These are phyloP conservation scores for Eumacrocentrus americanus DNA, from an alignment of 2,888 invertebrate species.

Conservation along the genomic window DNA sequence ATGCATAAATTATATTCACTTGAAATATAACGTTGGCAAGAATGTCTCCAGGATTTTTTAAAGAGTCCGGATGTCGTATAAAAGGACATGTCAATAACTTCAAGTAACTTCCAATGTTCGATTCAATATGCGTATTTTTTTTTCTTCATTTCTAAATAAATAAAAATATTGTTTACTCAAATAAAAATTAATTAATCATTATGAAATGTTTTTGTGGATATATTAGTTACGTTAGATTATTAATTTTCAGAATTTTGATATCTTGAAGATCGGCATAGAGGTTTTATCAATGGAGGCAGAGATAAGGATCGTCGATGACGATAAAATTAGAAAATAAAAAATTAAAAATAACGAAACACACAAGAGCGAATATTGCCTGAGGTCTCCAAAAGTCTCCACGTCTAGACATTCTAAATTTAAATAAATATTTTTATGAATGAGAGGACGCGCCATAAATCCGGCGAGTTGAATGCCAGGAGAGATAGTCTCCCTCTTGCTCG, in stretches of 20 bases:
- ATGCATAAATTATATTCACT: conserved; percentile 48
- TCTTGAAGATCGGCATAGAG: no score
- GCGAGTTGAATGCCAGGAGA: conserved; percentile 23
- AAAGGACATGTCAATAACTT: conserved; percentile 4
- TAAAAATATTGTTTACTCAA: background rate
- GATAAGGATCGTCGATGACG: conserved; percentile 29
- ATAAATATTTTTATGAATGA: conserved; percentile 62
- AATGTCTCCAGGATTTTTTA: no score
- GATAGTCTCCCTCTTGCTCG: conserved; percentile 20
- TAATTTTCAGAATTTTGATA: no score
- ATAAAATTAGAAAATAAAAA: conserved; percentile 26
- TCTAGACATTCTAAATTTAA: conserved; percentile 61
- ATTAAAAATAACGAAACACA: conserved; percentile 8
- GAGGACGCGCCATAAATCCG: conserved; percentile 58
- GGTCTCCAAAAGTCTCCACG: conserved; percentile 35
- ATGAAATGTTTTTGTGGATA: background rate
- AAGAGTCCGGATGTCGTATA: background rate
- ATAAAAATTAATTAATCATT: background rate
- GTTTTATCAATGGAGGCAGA: conserved; percentile 25
- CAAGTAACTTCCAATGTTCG: background rate
- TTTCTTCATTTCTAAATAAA: background rate
- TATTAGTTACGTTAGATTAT: background rate
- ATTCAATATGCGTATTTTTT: no score
- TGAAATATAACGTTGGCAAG: conserved; percentile 39
- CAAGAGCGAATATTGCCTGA: conserved; percentile 24